phyloP scores from a whole-genome alignment of 2,888 invertebrate species.

The Cristatella mucedo region DNA sequence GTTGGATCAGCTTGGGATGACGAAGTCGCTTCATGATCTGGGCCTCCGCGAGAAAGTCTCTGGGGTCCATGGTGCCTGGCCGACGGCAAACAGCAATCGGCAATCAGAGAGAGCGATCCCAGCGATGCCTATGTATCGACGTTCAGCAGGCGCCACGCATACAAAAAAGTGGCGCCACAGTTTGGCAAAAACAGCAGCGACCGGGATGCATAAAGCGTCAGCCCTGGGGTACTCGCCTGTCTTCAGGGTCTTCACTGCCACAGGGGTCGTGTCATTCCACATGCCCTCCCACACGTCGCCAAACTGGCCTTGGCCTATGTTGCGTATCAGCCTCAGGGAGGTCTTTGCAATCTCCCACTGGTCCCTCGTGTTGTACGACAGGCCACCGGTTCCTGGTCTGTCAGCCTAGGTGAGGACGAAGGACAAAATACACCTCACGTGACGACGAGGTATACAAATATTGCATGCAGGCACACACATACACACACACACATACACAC shows the following conservation, averaged over 20 bases:
- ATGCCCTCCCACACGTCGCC: slow-evolving; percentile 99
- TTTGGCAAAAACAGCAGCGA: no score
- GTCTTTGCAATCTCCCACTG: slow-evolving; percentile 97
- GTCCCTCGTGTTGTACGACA: slow-evolving; percentile 91
- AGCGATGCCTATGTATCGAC: background rate
- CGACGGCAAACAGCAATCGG: no score
- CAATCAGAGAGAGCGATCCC: no score
- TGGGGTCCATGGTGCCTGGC: slow-evolving; percentile 73
- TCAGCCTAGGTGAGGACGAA: slow-evolving; percentile 50
- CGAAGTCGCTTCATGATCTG: slow-evolving; percentile 98
- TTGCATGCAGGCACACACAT: no score
- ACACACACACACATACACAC: slow-evolving; percentile 7
- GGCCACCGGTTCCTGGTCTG: slow-evolving; percentile 92
- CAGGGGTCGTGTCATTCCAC: slow-evolving; percentile 98
- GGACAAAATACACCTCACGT: no score
- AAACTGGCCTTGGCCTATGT: slow-evolving; percentile 96
- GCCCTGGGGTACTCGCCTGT: slow-evolving; percentile 46
- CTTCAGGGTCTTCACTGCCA: slow-evolving; percentile 94
- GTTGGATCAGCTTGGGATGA: slow-evolving; percentile 84
- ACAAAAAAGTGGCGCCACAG: no score
- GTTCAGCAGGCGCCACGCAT: no score
- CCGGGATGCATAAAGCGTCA: background rate
- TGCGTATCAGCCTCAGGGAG: slow-evolving; percentile 86
- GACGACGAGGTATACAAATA: no score
- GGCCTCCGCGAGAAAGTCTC: slow-evolving; percentile 97